A percentile compares a stretch with the other conserved stretches of the same genome.
These are phyloP conservation scores for Drosophila greeni DNA, from an alignment of 2,888 invertebrate genomes.

Conservation along the genomic window DNA sequence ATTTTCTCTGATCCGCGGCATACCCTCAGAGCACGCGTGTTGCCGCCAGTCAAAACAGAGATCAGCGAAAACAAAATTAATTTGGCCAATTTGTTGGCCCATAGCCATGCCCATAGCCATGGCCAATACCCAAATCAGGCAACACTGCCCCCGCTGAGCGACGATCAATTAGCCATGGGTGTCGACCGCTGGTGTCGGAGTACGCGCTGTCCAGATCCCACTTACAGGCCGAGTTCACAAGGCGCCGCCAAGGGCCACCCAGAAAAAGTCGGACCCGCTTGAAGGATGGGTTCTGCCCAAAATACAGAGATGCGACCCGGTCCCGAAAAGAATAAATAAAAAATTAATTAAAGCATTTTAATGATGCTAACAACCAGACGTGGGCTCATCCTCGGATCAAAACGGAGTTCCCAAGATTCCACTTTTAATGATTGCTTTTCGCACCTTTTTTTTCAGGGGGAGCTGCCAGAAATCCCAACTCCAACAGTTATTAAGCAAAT, in stretches of 20 bases:
- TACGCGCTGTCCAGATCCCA: conserved; percentile 52
- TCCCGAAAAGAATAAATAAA: conserved; percentile 29
- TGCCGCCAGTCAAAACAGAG: conserved; percentile 67
- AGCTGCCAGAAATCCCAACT: conserved; percentile 2
- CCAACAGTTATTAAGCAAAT: conserved; percentile 61
- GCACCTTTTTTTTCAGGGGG: conserved; percentile 55
- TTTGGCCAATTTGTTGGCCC: conserved; percentile 68
- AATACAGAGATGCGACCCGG: neutral
- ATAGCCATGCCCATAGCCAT: neutral
- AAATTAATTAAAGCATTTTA: conserved; percentile 71
- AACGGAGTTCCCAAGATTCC: conserved; percentile 6
- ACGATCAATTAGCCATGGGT: conserved; percentile 72
- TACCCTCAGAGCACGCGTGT: conserved; percentile 57
- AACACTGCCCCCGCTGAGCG: conserved; percentile 64
- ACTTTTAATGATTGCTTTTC: conserved; percentile 71
- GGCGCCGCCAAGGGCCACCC: conserved; percentile 71
- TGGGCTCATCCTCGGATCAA: conserved; percentile 20
- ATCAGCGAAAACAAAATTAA: conserved; percentile 57
- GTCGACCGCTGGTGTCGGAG: conserved; percentile 43
- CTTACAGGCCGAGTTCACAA: conserved; percentile 65
- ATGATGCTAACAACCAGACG: conserved; percentile 55
- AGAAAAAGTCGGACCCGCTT: conserved; percentile 51
- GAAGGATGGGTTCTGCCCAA: conserved; percentile 60
- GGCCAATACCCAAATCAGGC: conserved; percentile 67
- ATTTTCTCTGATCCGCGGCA: conserved; percentile 54